Conservation (phyloP, 2,113 vertebrate genomes). For the Erinaceus europaeus region DNA sequence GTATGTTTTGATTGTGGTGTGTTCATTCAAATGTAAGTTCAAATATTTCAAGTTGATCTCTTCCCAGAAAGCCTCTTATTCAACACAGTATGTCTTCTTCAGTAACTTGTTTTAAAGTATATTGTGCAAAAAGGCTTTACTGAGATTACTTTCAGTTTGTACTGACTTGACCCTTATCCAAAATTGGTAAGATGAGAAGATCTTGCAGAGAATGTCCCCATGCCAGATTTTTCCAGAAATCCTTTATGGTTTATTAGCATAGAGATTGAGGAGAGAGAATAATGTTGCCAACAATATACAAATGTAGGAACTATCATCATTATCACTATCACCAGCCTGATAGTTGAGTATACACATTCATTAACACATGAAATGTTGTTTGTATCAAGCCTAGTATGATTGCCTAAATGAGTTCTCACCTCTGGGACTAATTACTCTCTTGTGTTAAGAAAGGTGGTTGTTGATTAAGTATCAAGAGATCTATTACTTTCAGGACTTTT, state of each 20-base stretch:
- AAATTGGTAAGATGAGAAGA: neutral
- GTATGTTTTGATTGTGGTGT: too few species aligned
- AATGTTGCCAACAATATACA: neutral
- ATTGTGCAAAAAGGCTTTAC: neutral
- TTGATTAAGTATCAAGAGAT: neutral
- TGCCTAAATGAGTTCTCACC: neutral
- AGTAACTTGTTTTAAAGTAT: neutral
- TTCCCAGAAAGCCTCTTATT: too few species aligned
- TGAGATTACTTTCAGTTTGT: neutral
- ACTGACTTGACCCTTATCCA: neutral
- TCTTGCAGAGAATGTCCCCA: neutral
- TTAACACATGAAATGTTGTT: neutral
- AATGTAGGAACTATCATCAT: neutral
- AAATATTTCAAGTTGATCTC: too few species aligned
- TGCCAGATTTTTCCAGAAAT: neutral
- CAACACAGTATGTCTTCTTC: neutral
- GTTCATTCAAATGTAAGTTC: too few species aligned
- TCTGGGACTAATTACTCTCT: constrained; percentile 9
- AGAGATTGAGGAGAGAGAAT: neutral
- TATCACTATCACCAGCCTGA: neutral
- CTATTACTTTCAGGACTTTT: neutral
- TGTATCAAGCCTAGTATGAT: neutral
- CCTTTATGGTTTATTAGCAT: neutral
- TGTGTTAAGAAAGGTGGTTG: neutral
- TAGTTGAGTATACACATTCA: neutral